A percentile compares a stretch with the other conserved stretches of the same genome.
These are phyloP conservation scores for Parapsyche elsis DNA, from an alignment of 1,140 invertebrate genomes.

Conservation along the genomic window DNA sequence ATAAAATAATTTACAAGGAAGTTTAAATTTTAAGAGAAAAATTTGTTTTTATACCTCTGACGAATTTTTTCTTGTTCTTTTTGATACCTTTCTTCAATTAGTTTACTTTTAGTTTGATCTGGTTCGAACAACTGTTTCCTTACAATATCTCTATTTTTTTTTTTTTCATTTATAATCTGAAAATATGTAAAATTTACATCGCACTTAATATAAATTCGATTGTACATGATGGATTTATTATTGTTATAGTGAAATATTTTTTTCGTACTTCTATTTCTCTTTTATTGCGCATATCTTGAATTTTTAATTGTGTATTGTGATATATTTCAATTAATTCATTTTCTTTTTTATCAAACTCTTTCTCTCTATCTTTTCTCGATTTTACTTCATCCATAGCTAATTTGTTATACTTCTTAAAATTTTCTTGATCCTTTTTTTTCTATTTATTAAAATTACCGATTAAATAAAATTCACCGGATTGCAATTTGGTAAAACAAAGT, in stretches of 20 bases:
- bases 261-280: slow-evolving; percentile 44
- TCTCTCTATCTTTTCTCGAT: slow-evolving; percentile 39
- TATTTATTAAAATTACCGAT: slow-evolving; percentile 26
- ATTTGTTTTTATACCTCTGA: slow-evolving; percentile 45
- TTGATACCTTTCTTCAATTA: slow-evolving; percentile 47
- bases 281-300: slow-evolving; percentile 38
- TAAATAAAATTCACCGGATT: no score
- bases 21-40: no score
- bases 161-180: slow-evolving; percentile 40
- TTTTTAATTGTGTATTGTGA: slow-evolving; percentile 46
- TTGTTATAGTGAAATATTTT: slow-evolving; percentile 6
- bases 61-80: slow-evolving; percentile 50
- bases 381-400: slow-evolving; percentile 48
- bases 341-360: slow-evolving; percentile 39
- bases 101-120: slow-evolving; percentile 29
- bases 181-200: slow-evolving; percentile 14
- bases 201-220: slow-evolving; percentile 5
- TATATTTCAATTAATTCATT: slow-evolving; percentile 52
- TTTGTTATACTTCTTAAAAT: slow-evolving; percentile 59
- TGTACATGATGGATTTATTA: not conserved
- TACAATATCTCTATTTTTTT: slow-evolving; percentile 5
- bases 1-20: slow-evolving; percentile 20
- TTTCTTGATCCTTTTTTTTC: slow-evolving; percentile 46
- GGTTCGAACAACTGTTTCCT: not conserved
- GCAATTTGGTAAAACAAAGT: not conserved